Conservation (phyloP, 2,888 invertebrate genomes). For the Philaethria dido region DNA sequence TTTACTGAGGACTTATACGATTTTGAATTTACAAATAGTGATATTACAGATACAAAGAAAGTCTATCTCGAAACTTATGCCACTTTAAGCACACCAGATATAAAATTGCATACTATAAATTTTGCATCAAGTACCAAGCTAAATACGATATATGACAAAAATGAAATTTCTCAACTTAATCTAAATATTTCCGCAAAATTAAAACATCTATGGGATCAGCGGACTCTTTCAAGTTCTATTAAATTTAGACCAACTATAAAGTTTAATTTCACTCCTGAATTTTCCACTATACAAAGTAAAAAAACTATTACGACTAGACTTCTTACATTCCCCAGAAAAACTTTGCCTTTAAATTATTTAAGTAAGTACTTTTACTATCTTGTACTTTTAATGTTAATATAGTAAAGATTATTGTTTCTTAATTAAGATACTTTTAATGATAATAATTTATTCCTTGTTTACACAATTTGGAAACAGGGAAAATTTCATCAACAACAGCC, state of each 20-base stretch:
- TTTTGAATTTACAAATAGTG: conserved; percentile 38
- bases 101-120: background rate
- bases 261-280: background rate
- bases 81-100: conserved; percentile 2
- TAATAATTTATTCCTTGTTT: background rate
- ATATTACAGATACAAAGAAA: conserved; percentile 1
- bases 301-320: conserved; percentile 35
- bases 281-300: conserved; percentile 22
- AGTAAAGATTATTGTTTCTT: background rate
- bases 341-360: background rate
- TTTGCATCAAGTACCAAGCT: background rate
- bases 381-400: conserved; percentile 14
- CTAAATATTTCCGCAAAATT: background rate
- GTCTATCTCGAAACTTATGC: background rate
- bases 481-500: background rate
- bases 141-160: background rate
- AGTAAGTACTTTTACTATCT: conserved; percentile 30
- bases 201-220: conserved; percentile 25
- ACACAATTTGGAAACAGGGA: conserved; percentile 11
- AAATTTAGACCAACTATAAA: conserved; percentile 33
- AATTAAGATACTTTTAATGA: background rate
- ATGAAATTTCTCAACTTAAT: conserved; percentile 1
- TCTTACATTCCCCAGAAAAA: conserved; percentile 41
- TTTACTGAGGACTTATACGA: conserved; percentile 42
- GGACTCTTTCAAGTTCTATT: conserved; percentile 1